Conservation (phyloP, 2,797 vertebrate species). For the Lates japonicus region DNA sequence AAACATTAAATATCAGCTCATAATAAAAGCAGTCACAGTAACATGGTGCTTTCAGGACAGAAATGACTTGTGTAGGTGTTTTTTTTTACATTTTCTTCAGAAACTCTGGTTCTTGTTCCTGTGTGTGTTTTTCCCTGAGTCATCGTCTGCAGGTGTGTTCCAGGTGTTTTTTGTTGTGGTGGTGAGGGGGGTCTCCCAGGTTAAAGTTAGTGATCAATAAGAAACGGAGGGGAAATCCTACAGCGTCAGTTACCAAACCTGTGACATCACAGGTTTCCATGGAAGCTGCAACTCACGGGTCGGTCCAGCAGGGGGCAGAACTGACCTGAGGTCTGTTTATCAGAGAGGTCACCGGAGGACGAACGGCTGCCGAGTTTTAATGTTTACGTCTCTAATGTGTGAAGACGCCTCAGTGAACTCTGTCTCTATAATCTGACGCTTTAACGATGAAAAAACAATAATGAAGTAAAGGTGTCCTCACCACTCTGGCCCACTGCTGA, state of each 20-base stretch:
- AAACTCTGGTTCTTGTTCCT: not conserved
- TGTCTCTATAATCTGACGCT: no score
- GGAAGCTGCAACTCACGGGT: not conserved
- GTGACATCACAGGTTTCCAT: constrained; percentile 40
- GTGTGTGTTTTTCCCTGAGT: constrained; percentile 3
- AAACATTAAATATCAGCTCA: no score
- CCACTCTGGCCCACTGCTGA: constrained; percentile 86
- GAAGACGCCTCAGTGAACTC: no score
- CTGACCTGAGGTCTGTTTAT: not conserved
- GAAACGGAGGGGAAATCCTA: constrained; percentile 55
- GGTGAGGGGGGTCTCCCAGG: constrained; percentile 29
- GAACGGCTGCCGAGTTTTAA: not conserved
- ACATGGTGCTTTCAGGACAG: no score
- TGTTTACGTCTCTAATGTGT: no score
- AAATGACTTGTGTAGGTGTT: not conserved
- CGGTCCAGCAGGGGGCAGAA: constrained; percentile 49
- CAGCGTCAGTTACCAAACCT: constrained; percentile 23
- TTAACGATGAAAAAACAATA: no score
- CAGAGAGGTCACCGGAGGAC: not conserved
- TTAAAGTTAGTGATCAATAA: constrained; percentile 16
- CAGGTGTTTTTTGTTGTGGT: constrained; percentile 2
- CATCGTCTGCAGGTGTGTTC: not conserved
- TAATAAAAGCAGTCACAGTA: no score
- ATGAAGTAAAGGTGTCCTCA: constrained; percentile 68
- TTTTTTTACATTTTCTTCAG: not conserved